Conservation (phyloP, 1,140 invertebrate genomes). For the Zophobas morio region DNA sequence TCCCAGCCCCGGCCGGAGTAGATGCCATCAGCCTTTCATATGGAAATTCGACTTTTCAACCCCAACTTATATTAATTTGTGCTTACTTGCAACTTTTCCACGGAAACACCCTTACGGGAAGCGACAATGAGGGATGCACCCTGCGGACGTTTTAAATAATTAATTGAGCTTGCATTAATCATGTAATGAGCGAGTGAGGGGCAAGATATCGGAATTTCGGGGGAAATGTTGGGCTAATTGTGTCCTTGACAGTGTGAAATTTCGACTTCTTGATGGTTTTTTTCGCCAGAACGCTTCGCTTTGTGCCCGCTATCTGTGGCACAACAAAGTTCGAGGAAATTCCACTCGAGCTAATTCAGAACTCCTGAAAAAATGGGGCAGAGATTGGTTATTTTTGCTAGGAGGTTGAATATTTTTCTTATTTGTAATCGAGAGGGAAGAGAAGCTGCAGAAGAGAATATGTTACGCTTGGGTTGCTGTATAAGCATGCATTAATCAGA, state of each 20-base stretch:
- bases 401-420: slow-evolving; percentile 4
- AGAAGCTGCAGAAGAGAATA: background rate
- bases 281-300: slow-evolving; percentile 8
- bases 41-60: slow-evolving; percentile 52
- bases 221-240: slow-evolving; percentile 2
- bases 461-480: too few relatives aligned
- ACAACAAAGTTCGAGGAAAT: background rate
- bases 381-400: background rate
- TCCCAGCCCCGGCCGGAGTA: slow-evolving; percentile 18
- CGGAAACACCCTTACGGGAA: slow-evolving; percentile 9
- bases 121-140: slow-evolving; percentile 23
- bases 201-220: background rate
- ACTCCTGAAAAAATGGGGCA: background rate
- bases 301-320: slow-evolving; percentile 11
- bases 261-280: slow-evolving; percentile 16
- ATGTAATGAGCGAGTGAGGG: background rate
- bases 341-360: slow-evolving; percentile 16
- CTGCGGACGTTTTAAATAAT: slow-evolving; percentile 21
- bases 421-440: background rate
- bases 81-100: slow-evolving; percentile 49
- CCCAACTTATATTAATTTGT: slow-evolving; percentile 52
- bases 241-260: slow-evolving; percentile 20
- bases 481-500: too few relatives aligned
- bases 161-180: slow-evolving; percentile 32
- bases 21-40: slow-evolving; percentile 54